These are phyloP conservation scores for Scomber colias DNA, from an alignment of 2,113 vertebrate genomes.

Conservation along the genomic window DNA sequence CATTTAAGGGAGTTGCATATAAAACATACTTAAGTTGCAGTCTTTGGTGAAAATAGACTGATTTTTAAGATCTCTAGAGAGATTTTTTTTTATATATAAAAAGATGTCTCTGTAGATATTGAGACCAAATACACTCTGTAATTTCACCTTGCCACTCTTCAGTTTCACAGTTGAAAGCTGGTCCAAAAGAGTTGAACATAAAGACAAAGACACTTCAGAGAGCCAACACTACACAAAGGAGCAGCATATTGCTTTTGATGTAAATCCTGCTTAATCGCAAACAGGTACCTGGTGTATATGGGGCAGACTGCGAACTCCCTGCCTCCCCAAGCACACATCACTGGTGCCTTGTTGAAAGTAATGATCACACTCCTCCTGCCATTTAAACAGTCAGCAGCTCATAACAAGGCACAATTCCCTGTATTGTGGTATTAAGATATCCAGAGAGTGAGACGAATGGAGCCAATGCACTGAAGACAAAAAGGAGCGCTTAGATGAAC, in stretches of 20 bases:
- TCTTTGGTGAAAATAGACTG: not conserved
- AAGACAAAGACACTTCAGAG: constrained; percentile 15
- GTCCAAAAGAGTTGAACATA: not conserved
- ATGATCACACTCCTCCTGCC: constrained; percentile 43
- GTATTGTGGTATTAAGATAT: constrained; percentile 25
- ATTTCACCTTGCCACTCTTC: constrained; percentile 18
- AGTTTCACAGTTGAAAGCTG: constrained; percentile 23
- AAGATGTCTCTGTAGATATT: constrained; percentile 8
- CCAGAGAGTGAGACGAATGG: constrained; percentile 21
- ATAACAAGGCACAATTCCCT: constrained; percentile 16
- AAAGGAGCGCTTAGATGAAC: not conserved
- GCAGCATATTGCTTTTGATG: constrained; percentile 16
- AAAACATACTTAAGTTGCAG: not conserved
- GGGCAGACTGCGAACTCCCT: constrained; percentile 41
- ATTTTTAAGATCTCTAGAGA: not conserved
- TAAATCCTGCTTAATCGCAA: constrained; percentile 52
- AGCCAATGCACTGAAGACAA: constrained; percentile 10
- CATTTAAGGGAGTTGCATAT: not conserved
- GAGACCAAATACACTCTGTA: constrained; percentile 2
- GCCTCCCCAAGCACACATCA: constrained; percentile 31
- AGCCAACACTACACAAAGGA: constrained; percentile 4
- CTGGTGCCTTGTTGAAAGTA: constrained; percentile 48
- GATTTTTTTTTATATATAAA: too few relatives aligned
- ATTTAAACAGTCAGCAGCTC: constrained; percentile 36
- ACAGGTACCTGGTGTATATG: constrained; percentile 20